Conservation (phyloP, 2,888 invertebrate species). For the Limulus polyphemus region DNA sequence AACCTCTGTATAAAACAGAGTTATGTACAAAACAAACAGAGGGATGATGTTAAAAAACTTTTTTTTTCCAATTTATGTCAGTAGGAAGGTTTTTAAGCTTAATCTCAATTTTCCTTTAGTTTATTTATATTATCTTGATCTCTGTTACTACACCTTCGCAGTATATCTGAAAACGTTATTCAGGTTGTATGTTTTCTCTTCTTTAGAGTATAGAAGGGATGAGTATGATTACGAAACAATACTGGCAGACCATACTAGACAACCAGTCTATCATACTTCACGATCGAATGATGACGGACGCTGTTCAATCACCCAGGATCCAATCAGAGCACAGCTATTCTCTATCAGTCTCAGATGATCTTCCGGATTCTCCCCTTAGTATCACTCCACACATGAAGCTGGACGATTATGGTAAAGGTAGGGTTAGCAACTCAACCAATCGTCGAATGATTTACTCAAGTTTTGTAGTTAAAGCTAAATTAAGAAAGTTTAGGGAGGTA, state of each 20-base stretch:
- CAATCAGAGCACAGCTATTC: conserved; percentile 90
- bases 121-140: too few species aligned
- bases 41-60: too few species aligned
- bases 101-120: too few species aligned
- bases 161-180: too few species aligned
- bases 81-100: too few species aligned
- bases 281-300: conserved; percentile 79
- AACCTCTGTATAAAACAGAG: too few species aligned
- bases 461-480: too few species aligned
- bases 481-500: too few species aligned
- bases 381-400: conserved; percentile 28
- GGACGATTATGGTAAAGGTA: conserved; percentile 26
- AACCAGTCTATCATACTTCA: conserved; percentile 49
- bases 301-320: conserved; percentile 64
- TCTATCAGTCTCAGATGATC: conserved; percentile 35
- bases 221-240: conserved; percentile 29
- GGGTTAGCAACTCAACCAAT: not conserved
- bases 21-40: too few species aligned
- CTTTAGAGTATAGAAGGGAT: conserved; percentile 19
- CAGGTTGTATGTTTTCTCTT: not conserved
- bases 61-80: too few species aligned
- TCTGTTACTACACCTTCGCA: too few species aligned
- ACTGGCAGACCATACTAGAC: conserved; percentile 36
- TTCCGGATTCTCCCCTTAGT: conserved; percentile 52
- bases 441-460: too few species aligned